Base-by-base conservation (phyloP, 1,140 invertebrate genomes). In the Cyclina sinensis region DNA sequence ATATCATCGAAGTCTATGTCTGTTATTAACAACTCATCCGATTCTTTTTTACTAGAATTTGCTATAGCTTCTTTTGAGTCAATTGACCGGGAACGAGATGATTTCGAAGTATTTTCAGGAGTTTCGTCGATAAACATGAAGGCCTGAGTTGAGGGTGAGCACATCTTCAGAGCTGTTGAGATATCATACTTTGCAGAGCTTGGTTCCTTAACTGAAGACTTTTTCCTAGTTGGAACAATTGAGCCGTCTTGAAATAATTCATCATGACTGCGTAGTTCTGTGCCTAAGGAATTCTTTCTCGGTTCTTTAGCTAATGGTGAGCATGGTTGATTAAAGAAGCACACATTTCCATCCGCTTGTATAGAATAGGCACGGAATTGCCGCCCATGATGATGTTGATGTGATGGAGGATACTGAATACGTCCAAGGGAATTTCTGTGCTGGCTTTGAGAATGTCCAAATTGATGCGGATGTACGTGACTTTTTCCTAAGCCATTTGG, bases 1-100 rank as follows among this genome's bases (percentile, higher is more conserved):
- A 83, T 43, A 65, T 83, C 81, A 51, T 70, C 81, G 43, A 82
- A 82, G 59, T 82, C 80, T 46, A 83, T 83, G 30, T 83, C 81
- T 48, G 81, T 70, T 30, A 83, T 83, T 24, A 83, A 46, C 30
- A 83, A 70, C 11, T 83, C 46, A 21, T 46, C 81, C 11, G 62
- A n/a, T 18, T 12, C 24, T 51, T n/a, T 68, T 4, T 35, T 16
- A 30, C 1, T 59, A 12, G 21, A 24, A 46, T 48, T 76, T 21
- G 24, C 12, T 5, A 73, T 11, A 3, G 37, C 21, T 32, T 83
- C 81, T 27, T 16, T 35, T 21, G 46, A 51, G 0, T n/a, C 39
- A 27, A 48, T 83, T 0, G 59, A 70, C 27, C 62, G 32, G 5
- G 35, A 24, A 16, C 14, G 21, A 27, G 81, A 82, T 39, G 80